Evolutionary conservation across 2,113 vertebrate species (phyloP).

Genomic region (Etheostoma cragini): DNA sequence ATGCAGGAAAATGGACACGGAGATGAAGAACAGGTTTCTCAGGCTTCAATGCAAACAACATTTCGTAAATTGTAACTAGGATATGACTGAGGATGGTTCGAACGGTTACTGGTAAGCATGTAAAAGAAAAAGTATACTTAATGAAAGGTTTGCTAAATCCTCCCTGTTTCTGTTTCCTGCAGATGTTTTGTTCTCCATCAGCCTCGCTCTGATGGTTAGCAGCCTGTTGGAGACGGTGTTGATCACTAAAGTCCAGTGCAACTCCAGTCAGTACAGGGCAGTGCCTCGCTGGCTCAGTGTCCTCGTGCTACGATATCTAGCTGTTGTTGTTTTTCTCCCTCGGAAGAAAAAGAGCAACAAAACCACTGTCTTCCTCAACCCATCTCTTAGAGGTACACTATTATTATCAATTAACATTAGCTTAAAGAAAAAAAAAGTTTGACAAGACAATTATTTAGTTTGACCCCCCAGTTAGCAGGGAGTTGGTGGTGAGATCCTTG

Average conservation of each 20-base stretch:
- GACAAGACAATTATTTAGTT: background rate
- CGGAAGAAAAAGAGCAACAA: conserved; percentile 16
- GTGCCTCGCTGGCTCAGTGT: conserved; percentile 77
- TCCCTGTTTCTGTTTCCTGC: background rate
- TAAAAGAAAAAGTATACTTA: background rate
- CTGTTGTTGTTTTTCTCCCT: conserved; percentile 70
- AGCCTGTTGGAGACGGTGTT: conserved; percentile 84
- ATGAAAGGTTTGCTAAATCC: background rate
- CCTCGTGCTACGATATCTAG: conserved; percentile 77
- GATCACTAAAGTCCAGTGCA: conserved; percentile 82
- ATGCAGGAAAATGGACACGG: too few species aligned
- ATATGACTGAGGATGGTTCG: background rate
- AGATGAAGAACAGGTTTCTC: conserved; percentile 19
- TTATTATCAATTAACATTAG: background rate
- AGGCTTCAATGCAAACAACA: conserved; percentile 13
- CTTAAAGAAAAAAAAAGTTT: background rate
- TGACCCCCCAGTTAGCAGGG: background rate
- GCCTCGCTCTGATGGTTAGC: conserved; percentile 83
- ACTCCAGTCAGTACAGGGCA: conserved; percentile 62
- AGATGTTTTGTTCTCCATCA: conserved; percentile 69
- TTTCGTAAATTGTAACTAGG: background rate
- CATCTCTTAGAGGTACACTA: conserved; percentile 24
- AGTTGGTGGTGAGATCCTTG: too few species aligned
- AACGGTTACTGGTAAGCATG: too few species aligned
- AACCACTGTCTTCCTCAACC: conserved; percentile 32